Percentiles rank a stretch among this genome's conserved stretches.
phyloP scores from a whole-genome alignment of 2,888 invertebrate species.

The Cistogaster globosa region DNA sequence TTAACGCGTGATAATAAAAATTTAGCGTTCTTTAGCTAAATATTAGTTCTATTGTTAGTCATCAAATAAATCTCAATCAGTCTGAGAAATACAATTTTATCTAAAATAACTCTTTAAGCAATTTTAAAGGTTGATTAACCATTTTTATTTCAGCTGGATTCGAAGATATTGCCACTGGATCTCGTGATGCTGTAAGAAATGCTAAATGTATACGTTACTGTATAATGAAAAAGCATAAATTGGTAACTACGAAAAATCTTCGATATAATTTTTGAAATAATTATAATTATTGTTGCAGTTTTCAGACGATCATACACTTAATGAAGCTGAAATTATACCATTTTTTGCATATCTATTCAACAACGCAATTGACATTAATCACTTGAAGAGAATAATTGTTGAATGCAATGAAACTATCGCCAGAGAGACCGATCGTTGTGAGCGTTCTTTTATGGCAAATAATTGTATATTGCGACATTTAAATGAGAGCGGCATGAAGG shows the following conservation, averaged over 20 bases:
- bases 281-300: constrained; percentile 31
- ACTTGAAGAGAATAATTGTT: constrained; percentile 40
- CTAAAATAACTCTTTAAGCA: too few relatives aligned
- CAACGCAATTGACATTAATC: constrained; percentile 38
- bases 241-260: constrained; percentile 47
- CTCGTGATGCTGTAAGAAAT: constrained; percentile 66
- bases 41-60: too few relatives aligned
- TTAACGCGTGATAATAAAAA: too few relatives aligned
- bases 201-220: constrained; percentile 72
- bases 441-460: constrained; percentile 62
- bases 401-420: constrained; percentile 48
- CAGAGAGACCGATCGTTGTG: constrained; percentile 57
- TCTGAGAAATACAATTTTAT: too few relatives aligned
- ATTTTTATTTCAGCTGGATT: constrained; percentile 61
- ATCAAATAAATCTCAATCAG: too few relatives aligned
- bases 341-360: constrained; percentile 60
- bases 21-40: too few relatives aligned
- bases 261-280: background rate
- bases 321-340: constrained; percentile 54
- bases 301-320: constrained; percentile 41
- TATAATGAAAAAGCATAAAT: constrained; percentile 70
- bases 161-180: constrained; percentile 62
- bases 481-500: constrained; percentile 52
- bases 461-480: constrained; percentile 58
- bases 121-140: too few relatives aligned